Evolutionary conservation across 2,113 vertebrate genomes (phyloP).

Genomic region (Lophius piscatorius): DNA sequence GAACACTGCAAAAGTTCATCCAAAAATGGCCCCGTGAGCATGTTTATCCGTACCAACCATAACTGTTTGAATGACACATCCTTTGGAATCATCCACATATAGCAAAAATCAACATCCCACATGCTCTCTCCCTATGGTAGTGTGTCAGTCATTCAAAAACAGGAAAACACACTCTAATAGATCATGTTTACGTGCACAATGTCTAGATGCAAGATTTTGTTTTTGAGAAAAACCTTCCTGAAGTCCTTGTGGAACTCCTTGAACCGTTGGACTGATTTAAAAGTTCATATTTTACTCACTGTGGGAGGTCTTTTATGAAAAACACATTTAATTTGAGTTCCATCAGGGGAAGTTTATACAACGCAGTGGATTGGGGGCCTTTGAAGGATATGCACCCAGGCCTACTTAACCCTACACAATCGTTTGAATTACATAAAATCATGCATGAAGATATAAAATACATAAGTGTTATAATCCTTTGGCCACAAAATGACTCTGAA

Average conservation of each 20-base stretch:
- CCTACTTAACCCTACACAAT: not conserved
- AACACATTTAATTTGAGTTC: too few species aligned
- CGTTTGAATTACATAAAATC: not conserved
- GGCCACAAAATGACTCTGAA: not conserved
- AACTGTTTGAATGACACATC: conserved; percentile 75
- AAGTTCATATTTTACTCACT: too few species aligned
- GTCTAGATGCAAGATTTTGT: conserved; percentile 20
- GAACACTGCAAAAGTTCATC: conserved; percentile 60
- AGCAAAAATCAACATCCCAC: conserved; percentile 47
- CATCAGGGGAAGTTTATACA: too few species aligned
- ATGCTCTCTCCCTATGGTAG: conserved; percentile 18
- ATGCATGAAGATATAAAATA: not conserved
- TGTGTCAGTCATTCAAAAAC: conserved; percentile 32
- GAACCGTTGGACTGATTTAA: too few species aligned
- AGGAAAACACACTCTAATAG: conserved; percentile 32
- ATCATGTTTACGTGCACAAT: conserved; percentile 43
- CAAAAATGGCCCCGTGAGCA: conserved; percentile 51
- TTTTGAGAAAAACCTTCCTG: conserved; percentile 24
- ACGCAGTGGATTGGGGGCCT: too few species aligned
- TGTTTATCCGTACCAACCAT: conserved; percentile 66
- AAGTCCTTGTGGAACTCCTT: too few species aligned
- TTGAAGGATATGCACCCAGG: too few species aligned
- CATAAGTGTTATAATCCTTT: not conserved
- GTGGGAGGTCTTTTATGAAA: too few species aligned
- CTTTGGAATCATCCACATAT: conserved; percentile 51